Evolutionary conservation across 2,113 vertebrate genomes (phyloP).

Genomic region (Perca schrenkii): DNA sequence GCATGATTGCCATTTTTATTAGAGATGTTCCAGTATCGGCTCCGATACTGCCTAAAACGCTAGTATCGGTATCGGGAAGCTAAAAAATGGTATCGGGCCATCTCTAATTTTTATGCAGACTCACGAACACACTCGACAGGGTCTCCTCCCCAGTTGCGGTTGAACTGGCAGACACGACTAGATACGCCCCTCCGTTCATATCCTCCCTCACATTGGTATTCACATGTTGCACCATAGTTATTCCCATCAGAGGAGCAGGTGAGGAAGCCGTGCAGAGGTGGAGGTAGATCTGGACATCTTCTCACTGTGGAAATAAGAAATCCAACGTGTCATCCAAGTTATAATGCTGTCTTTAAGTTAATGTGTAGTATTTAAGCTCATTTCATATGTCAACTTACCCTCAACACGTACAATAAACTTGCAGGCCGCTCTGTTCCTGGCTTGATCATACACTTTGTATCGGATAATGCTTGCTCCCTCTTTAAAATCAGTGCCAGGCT

Average conservation of each 20-base stretch:
- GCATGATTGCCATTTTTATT: neutral
- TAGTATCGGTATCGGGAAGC: too few relatives aligned
- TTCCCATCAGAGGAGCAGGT: slow-evolving; percentile 90
- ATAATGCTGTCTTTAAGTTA: too few relatives aligned
- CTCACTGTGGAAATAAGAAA: slow-evolving; percentile 82
- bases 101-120: neutral
- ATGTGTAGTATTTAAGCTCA: neutral
- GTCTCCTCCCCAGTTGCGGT: slow-evolving; percentile 88
- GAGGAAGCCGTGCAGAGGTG: slow-evolving; percentile 89
- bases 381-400: slow-evolving; percentile 82
- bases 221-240: slow-evolving; percentile 93
- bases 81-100: too few relatives aligned
- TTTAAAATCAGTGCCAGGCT: slow-evolving; percentile 88
- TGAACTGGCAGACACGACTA: slow-evolving; percentile 90
- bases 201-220: slow-evolving; percentile 91
- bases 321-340: neutral
- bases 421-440: slow-evolving; percentile 94
- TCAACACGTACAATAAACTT: slow-evolving; percentile 94
- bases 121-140: slow-evolving; percentile 87
- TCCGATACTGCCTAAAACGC: too few relatives aligned
- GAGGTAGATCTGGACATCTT: slow-evolving; percentile 87
- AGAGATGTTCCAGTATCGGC: too few relatives aligned
- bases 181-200: slow-evolving; percentile 87
- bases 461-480: slow-evolving; percentile 91
- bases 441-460: slow-evolving; percentile 92